A percentile compares a stretch with the other conserved stretches of the same genome.
These are phyloP conservation scores for Indicator indicator DNA, from an alignment of 2,113 vertebrate species.

Conservation along the genomic window DNA sequence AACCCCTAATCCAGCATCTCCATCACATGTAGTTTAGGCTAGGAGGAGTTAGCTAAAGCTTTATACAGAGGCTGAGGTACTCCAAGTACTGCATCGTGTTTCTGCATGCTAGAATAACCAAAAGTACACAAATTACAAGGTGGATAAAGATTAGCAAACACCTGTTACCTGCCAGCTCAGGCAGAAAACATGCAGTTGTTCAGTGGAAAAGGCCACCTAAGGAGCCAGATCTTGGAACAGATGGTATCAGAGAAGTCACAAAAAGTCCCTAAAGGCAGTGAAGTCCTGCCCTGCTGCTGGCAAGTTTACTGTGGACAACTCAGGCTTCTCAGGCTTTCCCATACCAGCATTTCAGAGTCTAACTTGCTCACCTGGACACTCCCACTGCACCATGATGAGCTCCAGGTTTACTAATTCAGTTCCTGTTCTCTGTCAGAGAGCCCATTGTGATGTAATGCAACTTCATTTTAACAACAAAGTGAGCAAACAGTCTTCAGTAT, in stretches of 20 bases:
- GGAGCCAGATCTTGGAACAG: not conserved
- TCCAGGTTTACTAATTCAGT: not conserved
- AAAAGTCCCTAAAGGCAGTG: not conserved
- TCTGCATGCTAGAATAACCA: not conserved
- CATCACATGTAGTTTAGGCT: not conserved
- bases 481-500: not conserved
- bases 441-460: not conserved
- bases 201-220: not conserved
- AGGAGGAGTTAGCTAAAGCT: not conserved
- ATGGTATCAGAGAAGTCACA: not conserved
- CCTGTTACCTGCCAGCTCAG: not conserved
- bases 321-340: not conserved
- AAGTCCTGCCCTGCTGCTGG: not conserved
- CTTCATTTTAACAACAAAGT: not conserved
- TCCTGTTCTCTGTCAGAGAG: not conserved
- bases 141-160: conserved; percentile 11
- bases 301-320: not conserved
- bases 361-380: not conserved
- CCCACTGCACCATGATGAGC: not conserved
- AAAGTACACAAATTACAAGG: not conserved
- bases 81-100: not conserved
- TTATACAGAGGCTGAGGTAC: not conserved
- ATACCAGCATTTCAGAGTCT: not conserved
- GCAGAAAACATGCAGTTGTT: not conserved
- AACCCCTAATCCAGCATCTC: not conserved